Base-by-base conservation (phyloP, 2,888 invertebrate species). In the Andrena bicolor region DNA sequence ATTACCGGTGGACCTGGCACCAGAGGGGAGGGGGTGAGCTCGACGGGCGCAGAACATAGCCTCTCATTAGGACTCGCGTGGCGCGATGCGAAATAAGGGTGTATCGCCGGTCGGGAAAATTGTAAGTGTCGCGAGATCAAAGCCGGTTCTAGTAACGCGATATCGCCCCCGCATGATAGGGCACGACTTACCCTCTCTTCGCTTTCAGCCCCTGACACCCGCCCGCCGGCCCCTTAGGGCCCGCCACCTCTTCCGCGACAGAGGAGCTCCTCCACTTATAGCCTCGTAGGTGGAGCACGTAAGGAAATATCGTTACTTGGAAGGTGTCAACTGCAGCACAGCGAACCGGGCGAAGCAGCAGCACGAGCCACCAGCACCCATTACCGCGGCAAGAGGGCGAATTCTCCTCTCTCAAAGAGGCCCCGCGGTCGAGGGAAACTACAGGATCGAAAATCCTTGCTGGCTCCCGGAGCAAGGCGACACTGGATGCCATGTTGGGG, bases 41-140 rank as follows among this genome's bases (percentile, higher is more conserved):
- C 32, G 58, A 83, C 49, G 76, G 80, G 80, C 63, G 88, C 73
- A 66, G 88, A 88, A 87, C 90, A 92, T 90, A 91, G 93, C 90
- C 93, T 94, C 92, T 94, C 93, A 94, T 94, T 94, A 94, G 89
- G 83, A 88, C 89, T 92, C 92, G 92, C 92, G 91, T 91, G 90
- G 89, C 88, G 89, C 87, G 88, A 90, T 81, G 88, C 90, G 91
- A 92, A 93, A 93, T 93, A 93, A 92, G 92, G 93, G 93, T 92
- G 92, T 93, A 94, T 94, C 93, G 93, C 89, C 91, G 88, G 90
- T 91, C 88, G 90, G 93, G 92, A 91, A 94, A 94, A 94, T 94
- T 94, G 93, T 94, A 93, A 94, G 94, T 94, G 94, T 94, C 93
- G 94, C 92, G 89, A 94, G 94, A 94, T 94, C 94, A 94, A 94